Percentiles rank a stretch among this genome's conserved stretches.
phyloP scores from a whole-genome alignment of 2,888 invertebrate species.

The Hemaris fuciformis region DNA sequence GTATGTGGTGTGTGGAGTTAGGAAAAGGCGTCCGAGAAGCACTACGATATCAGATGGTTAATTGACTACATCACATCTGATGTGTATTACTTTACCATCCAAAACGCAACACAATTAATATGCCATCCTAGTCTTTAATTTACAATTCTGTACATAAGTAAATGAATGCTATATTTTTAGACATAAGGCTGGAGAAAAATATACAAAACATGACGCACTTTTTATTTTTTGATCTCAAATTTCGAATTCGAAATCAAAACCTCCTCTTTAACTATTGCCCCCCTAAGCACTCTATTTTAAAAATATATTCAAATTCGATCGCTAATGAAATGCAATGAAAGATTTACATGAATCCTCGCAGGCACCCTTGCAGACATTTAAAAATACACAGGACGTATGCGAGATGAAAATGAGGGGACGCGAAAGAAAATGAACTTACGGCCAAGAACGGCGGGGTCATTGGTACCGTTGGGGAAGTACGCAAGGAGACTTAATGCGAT shows the following conservation, averaged over 20 bases:
- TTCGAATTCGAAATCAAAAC: neutral
- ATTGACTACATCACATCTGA: no score
- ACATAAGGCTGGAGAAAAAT: no score
- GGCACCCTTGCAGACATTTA: constrained; percentile 42
- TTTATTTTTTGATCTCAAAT: no score
- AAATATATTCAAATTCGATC: constrained; percentile 54
- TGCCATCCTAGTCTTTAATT: no score
- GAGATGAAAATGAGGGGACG: constrained; percentile 60
- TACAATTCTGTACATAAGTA: no score
- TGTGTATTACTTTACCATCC: no score
- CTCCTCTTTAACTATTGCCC: neutral
- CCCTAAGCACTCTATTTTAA: constrained; percentile 19
- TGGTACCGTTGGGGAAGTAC: constrained; percentile 44
- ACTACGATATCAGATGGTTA: no score
- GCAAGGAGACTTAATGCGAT: neutral
- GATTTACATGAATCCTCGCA: constrained; percentile 30
- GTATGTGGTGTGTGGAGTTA: no score
- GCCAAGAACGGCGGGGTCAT: constrained; percentile 48
- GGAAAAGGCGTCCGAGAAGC: no score
- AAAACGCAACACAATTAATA: no score
- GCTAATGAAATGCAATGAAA: constrained; percentile 43
- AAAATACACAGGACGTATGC: constrained; percentile 51
- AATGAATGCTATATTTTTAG: no score
- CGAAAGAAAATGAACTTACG: constrained; percentile 69
- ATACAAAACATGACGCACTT: no score